Evolutionary conservation across 2,797 vertebrate genomes (phyloP), one percentile per base, ranked within the genome.

Genomic region (Gobio occitaniae): DNA sequence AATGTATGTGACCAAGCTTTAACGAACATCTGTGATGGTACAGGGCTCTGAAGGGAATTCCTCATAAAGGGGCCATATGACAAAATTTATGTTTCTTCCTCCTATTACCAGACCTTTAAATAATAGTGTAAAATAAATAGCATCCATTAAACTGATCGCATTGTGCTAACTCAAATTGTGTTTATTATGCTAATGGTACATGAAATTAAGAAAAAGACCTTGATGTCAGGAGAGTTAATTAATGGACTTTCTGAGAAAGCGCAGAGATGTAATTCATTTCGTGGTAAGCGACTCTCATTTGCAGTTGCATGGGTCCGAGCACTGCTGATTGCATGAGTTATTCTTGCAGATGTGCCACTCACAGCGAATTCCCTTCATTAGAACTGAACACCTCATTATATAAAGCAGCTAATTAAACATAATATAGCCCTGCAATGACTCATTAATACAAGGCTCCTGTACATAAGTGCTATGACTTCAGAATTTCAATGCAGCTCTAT

Each of bases 171-270:
- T 97, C 96, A 97, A 97, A 97, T 98, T 97, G 97, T 98, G 97
- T 99, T 98, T 99, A 99, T 99, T 99, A 99, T 99, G 98, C 97
- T 99, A 99, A 99, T 99, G 97, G 97, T 97, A 98, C 97, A 98
- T 98, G 97, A 98, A 98, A 99, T 99, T 98, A 98, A 97, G 97
- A 98, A 97, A 98, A 98, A 98, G 97, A 97, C 97, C 97, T 97
- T 97, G 97, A 98, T 97, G 98, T 97, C 96, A 97, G 96, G 96
- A 96, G 97, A 97, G 97, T 97, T 98, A 98, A 99, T 99, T 98
- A 99, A 99, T 98, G 97, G 97, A 97, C 96, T 98, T 97, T 96
- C 96, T 96, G 96, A 97, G 92, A 97, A 96, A 97, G 96, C 96
- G 95, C 94, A 96, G 83, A 96, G 96, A 97, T 97, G 97, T 98